phyloP scores from a whole-genome alignment of 2,113 vertebrate species.

The Chaetura pelagica region DNA sequence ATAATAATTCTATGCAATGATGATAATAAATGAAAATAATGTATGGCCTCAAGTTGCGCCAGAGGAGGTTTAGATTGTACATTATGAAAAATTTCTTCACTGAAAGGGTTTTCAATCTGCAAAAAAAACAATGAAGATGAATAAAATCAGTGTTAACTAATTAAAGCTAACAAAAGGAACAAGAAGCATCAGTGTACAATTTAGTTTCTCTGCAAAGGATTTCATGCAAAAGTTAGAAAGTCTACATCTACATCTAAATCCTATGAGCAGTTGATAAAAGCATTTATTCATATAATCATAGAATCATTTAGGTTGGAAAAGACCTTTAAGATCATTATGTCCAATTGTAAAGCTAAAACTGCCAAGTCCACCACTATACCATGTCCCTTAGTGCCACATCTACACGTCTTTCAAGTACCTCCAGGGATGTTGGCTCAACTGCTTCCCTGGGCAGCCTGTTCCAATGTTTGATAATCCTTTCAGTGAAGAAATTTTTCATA shows the following conservation, averaged over 20 bases:
- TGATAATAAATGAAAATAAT: no score
- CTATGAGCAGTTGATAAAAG: background rate
- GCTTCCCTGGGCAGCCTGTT: background rate
- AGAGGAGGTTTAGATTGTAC: no score
- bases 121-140: background rate
- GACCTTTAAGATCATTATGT: background rate
- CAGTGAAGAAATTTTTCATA: background rate
- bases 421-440: background rate
- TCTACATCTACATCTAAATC: background rate
- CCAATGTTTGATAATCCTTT: background rate
- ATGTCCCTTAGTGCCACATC: accelerated
- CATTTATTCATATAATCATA: background rate
- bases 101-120: background rate
- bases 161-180: background rate
- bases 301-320: background rate
- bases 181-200: background rate
- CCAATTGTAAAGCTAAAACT: accelerated
- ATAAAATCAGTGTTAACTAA: background rate
- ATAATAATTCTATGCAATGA: no score
- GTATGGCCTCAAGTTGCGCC: no score
- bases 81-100: no score
- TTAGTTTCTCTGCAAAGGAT: background rate
- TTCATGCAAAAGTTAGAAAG: background rate
- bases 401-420: background rate
- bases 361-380: background rate